phyloP scores from a whole-genome alignment of 2,888 invertebrate species.

The Laspeyria flexula region DNA sequence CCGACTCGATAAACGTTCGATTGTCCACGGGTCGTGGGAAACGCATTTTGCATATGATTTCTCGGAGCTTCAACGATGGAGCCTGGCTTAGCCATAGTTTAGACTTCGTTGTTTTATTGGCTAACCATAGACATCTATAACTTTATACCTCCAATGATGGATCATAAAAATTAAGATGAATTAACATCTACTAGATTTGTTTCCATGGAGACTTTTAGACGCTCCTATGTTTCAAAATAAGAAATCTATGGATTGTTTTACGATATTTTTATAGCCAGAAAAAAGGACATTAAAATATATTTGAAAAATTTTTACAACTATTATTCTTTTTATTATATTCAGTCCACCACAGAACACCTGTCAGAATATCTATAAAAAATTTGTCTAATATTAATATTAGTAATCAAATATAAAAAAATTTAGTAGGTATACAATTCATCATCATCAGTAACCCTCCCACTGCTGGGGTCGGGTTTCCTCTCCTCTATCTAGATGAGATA shows the following conservation, averaged over 20 bases:
- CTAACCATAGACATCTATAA: conserved; percentile 21
- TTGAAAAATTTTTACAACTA: too few relatives aligned
- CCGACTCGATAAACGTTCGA: conserved; percentile 66
- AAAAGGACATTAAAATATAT: background rate
- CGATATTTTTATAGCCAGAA: background rate
- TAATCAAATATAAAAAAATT: too few relatives aligned
- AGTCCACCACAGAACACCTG: too few relatives aligned
- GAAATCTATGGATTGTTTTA: background rate
- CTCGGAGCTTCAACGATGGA: conserved; percentile 44
- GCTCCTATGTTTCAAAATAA: background rate
- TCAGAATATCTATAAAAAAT: too few relatives aligned
- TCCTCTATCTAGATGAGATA: too few relatives aligned
- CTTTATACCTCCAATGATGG: conserved; percentile 26
- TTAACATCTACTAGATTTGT: conserved; percentile 6
- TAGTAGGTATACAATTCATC: too few relatives aligned
- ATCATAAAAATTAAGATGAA: conserved; percentile 32
- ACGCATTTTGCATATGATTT: conserved; percentile 73
- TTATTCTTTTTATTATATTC: too few relatives aligned
- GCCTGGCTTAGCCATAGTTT: conserved; percentile 33
- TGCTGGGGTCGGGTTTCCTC: too few relatives aligned
- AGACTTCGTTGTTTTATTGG: conserved; percentile 40
- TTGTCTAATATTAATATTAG: too few relatives aligned
- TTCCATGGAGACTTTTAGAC: conserved; percentile 10
- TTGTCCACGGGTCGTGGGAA: conserved; percentile 71
- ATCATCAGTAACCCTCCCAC: too few relatives aligned